Evolutionary conservation across 2,888 invertebrate species (phyloP).

Genomic region (Dicycla oo): DNA sequence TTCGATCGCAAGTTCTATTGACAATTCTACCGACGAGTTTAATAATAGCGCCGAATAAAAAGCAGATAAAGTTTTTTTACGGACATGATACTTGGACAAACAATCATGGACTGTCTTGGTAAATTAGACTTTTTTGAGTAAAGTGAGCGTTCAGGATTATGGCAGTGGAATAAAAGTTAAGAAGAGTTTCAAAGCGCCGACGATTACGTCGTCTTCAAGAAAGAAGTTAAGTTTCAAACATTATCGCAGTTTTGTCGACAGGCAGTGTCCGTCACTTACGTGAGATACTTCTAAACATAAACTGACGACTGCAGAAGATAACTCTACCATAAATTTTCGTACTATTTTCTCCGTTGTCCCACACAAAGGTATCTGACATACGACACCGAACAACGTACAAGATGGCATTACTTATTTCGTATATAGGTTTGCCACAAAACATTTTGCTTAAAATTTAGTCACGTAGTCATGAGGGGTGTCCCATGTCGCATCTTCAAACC

Average conservation of each 20-base stretch:
- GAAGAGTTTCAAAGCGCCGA: neutral
- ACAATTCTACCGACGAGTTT: slow-evolving; percentile 33
- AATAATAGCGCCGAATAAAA: slow-evolving; percentile 14
- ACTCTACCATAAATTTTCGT: slow-evolving; percentile 10
- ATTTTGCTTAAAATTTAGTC: slow-evolving; percentile 89
- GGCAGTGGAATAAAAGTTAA: neutral
- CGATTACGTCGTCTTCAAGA: neutral
- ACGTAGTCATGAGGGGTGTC: slow-evolving; percentile 85
- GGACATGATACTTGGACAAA: slow-evolving; percentile 10
- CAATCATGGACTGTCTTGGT: neutral
- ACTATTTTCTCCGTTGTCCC: slow-evolving; percentile 49
- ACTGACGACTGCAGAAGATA: slow-evolving; percentile 4
- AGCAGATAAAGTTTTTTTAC: slow-evolving; percentile 15
- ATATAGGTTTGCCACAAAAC: slow-evolving; percentile 83
- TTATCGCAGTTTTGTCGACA: neutral
- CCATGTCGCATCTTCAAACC: slow-evolving; percentile 87
- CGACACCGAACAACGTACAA: slow-evolving; percentile 73
- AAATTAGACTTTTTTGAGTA: neutral
- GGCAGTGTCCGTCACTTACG: neutral
- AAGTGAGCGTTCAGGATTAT: neutral
- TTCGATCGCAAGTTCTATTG: slow-evolving; percentile 44
- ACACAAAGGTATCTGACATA: slow-evolving; percentile 65
- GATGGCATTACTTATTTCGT: slow-evolving; percentile 87
- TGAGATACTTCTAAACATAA: slow-evolving; percentile 20
- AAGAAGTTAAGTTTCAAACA: neutral